Conservation (phyloP, 2,113 vertebrate genomes). For the Fulica atra region DNA sequence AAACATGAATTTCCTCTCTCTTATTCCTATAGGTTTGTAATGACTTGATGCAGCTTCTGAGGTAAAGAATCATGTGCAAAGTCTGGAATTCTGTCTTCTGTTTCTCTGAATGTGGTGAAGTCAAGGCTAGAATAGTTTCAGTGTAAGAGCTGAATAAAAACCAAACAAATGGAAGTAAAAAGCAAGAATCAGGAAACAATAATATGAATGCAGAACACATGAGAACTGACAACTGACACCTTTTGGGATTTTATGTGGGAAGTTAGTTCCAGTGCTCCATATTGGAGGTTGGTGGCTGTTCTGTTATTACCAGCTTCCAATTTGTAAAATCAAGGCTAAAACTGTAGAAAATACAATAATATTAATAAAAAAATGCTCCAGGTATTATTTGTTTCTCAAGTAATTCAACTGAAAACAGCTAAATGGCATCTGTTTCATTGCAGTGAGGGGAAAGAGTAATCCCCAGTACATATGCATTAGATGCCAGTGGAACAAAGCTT, state of each 20-base stretch:
- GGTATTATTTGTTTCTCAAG: neutral
- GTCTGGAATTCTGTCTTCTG: neutral
- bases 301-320: neutral
- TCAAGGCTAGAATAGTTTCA: neutral
- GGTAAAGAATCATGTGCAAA: conserved; percentile 63
- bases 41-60: conserved; percentile 77
- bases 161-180: neutral
- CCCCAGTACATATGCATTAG: neutral
- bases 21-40: conserved; percentile 74
- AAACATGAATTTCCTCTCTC: neutral
- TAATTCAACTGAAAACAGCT: neutral
- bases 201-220: neutral
- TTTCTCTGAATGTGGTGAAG: neutral
- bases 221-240: neutral
- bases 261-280: neutral
- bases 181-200: neutral
- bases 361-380: neutral
- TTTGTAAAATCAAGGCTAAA: neutral
- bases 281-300: neutral
- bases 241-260: neutral
- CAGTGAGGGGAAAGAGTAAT: neutral
- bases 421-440: neutral
- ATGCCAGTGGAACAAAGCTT: neutral
- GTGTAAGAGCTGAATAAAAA: neutral
- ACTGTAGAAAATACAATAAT: neutral